Base-by-base conservation (phyloP, 1,140 invertebrate species). In the Thalassaphorura encarpata region DNA sequence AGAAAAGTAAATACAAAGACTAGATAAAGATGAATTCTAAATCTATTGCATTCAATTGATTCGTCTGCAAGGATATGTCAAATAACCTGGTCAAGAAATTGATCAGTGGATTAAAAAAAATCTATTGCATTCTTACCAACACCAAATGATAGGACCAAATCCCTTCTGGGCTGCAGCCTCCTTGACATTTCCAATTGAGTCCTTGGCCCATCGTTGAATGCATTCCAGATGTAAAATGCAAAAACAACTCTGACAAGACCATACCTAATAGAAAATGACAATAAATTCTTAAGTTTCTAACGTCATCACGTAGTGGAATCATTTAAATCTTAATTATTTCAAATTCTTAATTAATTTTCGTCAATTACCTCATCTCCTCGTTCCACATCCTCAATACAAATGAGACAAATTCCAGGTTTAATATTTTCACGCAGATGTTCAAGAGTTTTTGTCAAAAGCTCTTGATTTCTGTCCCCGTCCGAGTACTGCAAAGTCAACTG, bases 151-250 rank as follows among this genome's bases (percentile, higher is more conserved):
- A 29, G 68, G 63, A 19, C 66, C 67, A 19, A 56, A 65, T 16
- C 57, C 48, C 67, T 67, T 61, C 71, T 69, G 61, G 76, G 71
- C 27, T 64, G 69, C 69, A 75, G 79, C 70, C 69, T 80, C 69
- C 67, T 78, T 80, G 67, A 82, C 71, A 66, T 84, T 78, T 66
- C 79, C 80, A 68, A 89, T 79, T 60, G 85, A 89, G 68, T 96
- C 91, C 62, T 84, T 87, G 0, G 87, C 84, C 93, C 93, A 97
- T 66, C 87, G 83, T 70, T 92, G 85, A 57, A 94, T 88, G 67
- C 93, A 97, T 24, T 77, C 76, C 8, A 97, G 73, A 73, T 97
- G 93, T 66, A 95, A 83, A 69, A 85, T 84, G 23, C 81, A 81
- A 68, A 75, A 87, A 67, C 89, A 94, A 39, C 79, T 78, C 1